phyloP scores from a whole-genome alignment of 37 sponge, comb jelly and placozoan genomes.

The Petrosia ficiformis region DNA sequence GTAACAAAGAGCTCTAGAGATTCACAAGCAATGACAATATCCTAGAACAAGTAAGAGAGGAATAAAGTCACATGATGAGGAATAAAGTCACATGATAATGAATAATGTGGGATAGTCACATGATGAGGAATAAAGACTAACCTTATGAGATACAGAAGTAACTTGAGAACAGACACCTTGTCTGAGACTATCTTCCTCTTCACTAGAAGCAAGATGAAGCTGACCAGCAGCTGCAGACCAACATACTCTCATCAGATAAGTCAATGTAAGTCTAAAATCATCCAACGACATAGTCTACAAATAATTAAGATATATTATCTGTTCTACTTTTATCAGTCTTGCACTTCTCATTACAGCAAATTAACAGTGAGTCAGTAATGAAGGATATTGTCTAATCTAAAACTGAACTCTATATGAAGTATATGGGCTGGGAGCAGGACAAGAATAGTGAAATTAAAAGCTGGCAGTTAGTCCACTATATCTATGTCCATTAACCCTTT shows the following conservation, averaged over 20 bases:
- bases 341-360: background rate
- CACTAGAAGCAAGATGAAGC: conserved; percentile 61
- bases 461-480: too few species aligned
- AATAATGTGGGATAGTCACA: too few species aligned
- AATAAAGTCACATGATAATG: background rate
- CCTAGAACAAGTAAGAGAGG: conserved; percentile 32
- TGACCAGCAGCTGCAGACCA: conserved; percentile 82
- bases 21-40: conserved; percentile 71
- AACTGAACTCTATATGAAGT: too few species aligned
- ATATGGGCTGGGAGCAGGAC: too few species aligned
- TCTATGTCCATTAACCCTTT: too few species aligned
- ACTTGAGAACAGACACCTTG: background rate
- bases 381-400: too few species aligned
- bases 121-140: background rate
- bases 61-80: background rate
- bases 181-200: background rate
- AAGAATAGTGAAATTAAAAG: too few species aligned
- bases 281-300: conserved; percentile 69
- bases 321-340: too few species aligned
- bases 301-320: background rate
- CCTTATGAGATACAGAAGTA: background rate
- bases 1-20: conserved; percentile 77
- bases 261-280: conserved; percentile 66
- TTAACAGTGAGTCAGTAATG: background rate
- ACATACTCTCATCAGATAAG: conserved; percentile 63